Evolutionary conservation across 2,888 invertebrate genomes (phyloP).

Genomic region (Sceliomorpha sp.): DNA sequence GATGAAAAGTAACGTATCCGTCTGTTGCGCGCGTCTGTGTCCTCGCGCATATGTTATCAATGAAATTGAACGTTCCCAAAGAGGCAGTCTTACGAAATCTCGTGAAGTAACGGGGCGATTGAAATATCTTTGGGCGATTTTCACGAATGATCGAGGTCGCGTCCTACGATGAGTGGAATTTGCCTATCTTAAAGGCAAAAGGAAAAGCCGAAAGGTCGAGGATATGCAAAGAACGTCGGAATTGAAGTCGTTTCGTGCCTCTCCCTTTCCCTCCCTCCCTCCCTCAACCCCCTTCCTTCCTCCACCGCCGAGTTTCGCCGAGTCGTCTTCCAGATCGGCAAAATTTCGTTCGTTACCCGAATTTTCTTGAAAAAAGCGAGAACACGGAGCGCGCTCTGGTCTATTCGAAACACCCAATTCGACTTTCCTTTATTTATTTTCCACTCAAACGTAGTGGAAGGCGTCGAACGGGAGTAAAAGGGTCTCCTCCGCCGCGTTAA

Average conservation of each 20-base stretch:
- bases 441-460: conserved; percentile 30
- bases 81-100: conserved; percentile 16
- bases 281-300: neutral
- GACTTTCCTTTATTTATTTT: conserved; percentile 42
- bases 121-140: conserved; percentile 56
- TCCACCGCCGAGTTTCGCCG: neutral
- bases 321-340: conserved; percentile 22
- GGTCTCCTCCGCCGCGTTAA: conserved; percentile 61
- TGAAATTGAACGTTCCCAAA: conserved; percentile 2
- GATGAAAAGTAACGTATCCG: too few species aligned
- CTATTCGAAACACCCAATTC: conserved; percentile 32
- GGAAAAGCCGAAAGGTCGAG: conserved; percentile 28
- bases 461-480: conserved; percentile 59
- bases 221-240: conserved; percentile 20
- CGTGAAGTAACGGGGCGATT: conserved; percentile 43
- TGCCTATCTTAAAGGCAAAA: conserved; percentile 26
- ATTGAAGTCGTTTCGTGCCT: conserved; percentile 30
- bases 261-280: neutral
- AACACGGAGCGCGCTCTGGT: conserved; percentile 27
- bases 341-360: conserved; percentile 42
- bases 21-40: too few species aligned
- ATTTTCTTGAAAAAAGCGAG: conserved; percentile 39
- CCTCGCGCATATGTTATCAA: conserved; percentile 25
- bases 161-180: conserved; percentile 41
- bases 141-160: conserved; percentile 50